These are phyloP conservation scores for Anthophora plumipes DNA, from an alignment of 2,888 invertebrate species.

Conservation along the genomic window DNA sequence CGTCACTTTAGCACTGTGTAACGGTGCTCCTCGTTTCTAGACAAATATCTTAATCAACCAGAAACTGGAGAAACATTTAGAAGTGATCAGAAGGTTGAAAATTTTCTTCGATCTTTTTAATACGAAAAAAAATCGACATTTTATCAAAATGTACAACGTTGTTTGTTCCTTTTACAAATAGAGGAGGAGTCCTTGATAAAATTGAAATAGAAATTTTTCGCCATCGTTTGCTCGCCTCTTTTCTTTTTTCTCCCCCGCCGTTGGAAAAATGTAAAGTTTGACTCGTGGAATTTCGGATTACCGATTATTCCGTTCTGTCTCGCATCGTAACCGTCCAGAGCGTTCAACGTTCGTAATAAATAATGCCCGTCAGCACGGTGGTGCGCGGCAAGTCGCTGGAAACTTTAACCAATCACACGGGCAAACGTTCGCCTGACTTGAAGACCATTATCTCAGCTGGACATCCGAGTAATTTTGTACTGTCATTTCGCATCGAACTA, in stretches of 20 bases:
- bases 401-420: constrained; percentile 64
- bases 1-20: neutral
- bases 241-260: neutral
- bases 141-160: too few species aligned
- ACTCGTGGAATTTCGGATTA: constrained; percentile 22
- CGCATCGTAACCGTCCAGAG: constrained; percentile 32
- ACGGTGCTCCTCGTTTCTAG: neutral
- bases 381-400: constrained; percentile 62
- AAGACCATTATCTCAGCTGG: constrained; percentile 78
- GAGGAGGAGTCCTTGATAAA: neutral
- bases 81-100: too few species aligned
- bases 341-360: constrained; percentile 63
- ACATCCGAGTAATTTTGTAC: constrained; percentile 76
- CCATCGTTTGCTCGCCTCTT: neutral
- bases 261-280: neutral
- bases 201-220: neutral
- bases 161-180: neutral
- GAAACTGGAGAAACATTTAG: neutral
- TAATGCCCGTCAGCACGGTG: constrained; percentile 68
- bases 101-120: too few species aligned
- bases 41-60: neutral
- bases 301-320: constrained; percentile 28
- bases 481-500: constrained; percentile 75
- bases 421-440: constrained; percentile 63
- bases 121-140: too few species aligned